Evolutionary conservation across 1,140 invertebrate genomes (phyloP), one percentile per base, ranked within the genome.

Genomic region (Euwallacea similis): DNA sequence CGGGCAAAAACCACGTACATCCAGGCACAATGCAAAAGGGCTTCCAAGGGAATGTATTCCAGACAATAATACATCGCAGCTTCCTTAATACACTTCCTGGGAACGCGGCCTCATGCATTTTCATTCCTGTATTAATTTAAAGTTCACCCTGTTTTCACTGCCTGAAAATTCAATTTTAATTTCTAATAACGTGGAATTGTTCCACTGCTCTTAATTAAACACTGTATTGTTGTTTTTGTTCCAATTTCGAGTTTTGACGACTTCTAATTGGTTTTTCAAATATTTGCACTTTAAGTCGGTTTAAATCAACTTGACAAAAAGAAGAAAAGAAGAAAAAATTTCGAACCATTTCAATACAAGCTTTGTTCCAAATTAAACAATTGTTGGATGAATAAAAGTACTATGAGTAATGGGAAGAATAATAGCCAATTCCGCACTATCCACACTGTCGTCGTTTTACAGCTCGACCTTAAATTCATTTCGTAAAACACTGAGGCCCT

Each of bases 121-220:
- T 53, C 50, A 53, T 53, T 53, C 50, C n/a, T 11, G 56, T 33
- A 59, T 59, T 59, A 62, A 62, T 62, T 42, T 13, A 62, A 62
- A 62, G 33, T 62, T 62, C 42, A n/a, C 42, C 43, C 11, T 13
- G 33, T 13, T 43, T 62, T 62, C 21, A 8, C 42, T 62, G 10
- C 33, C 21, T 33, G 44, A 10, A 66, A 66, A 66, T 66, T 55
- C 47, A 53, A 66, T 66, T 66, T 66, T 66, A 50, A 66, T 55
- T 55, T 55, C 44, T 66, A 66, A 66, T 66, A 59, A n/a, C 7
- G 43, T 10, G 8, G n/a, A 55, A 66, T 13, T 21, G 46, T 55
- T 33, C 63, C 13, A 55, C 41, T 66, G 11, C 47, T 53, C 47
- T 66, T 60, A 58, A 55, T 66, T 66, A 66, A 53, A 55, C 43